Conservation (phyloP, 2,113 vertebrate genomes). For the Grantiella picta region DNA sequence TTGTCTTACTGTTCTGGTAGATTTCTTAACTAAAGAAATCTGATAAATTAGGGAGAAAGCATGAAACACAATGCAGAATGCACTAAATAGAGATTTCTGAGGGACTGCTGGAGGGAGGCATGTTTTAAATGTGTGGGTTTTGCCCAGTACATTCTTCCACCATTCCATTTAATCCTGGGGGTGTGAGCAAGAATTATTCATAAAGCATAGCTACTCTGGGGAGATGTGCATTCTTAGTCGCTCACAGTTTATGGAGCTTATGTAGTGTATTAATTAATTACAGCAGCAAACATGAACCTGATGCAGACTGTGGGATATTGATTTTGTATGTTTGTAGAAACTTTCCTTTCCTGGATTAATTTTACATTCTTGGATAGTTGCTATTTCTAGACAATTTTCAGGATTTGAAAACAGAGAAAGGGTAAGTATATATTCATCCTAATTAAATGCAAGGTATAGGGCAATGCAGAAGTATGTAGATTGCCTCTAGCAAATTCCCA, state of each 20-base stretch:
- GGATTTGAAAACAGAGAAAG: neutral
- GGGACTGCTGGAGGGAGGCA: neutral
- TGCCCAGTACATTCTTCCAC: neutral
- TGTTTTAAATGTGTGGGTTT: neutral
- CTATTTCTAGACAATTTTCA: neutral
- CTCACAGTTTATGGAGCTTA: neutral
- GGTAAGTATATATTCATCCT: neutral
- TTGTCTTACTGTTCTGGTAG: neutral
- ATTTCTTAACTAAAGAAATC: neutral
- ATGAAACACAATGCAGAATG: neutral
- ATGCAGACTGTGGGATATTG: neutral
- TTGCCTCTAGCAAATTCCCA: neutral
- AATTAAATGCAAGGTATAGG: neutral
- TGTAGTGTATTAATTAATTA: neutral
- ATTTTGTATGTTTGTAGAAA: neutral
- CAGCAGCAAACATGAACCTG: neutral
- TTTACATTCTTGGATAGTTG: neutral
- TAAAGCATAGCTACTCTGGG: neutral
- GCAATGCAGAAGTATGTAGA: neutral
- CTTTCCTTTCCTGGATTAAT: neutral
- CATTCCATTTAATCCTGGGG: neutral
- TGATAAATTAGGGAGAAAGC: neutral
- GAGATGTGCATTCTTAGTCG: neutral
- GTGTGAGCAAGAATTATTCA: neutral
- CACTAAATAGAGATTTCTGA: neutral